Percentiles rank a stretch among this genome's conserved stretches.
phyloP scores from a whole-genome alignment of 1,140 invertebrate genomes.

The silkworm (Bombyx mori) region DNA sequence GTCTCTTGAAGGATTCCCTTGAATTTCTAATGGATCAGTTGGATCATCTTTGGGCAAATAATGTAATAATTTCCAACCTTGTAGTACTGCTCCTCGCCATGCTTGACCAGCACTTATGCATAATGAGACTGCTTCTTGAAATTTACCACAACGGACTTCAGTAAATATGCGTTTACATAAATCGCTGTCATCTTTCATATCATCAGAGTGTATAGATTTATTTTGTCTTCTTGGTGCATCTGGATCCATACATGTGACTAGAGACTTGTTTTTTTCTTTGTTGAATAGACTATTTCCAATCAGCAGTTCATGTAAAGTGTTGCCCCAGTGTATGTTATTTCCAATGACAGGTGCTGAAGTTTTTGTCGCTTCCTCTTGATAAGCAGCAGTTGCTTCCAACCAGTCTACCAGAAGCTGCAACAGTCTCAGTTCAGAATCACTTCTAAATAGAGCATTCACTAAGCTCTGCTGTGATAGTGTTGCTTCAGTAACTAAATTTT shows the following conservation, averaged over 20 bases:
- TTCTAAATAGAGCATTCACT: slow-evolving; percentile 56
- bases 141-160: slow-evolving; percentile 87
- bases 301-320: slow-evolving; percentile 87
- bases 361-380: slow-evolving; percentile 76
- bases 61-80: slow-evolving; percentile 86
- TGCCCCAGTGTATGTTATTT: slow-evolving; percentile 89
- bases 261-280: slow-evolving; percentile 52
- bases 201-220: slow-evolving; percentile 87
- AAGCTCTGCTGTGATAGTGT: slow-evolving; percentile 58
- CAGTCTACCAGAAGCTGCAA: slow-evolving; percentile 92
- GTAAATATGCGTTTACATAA: slow-evolving; percentile 79
- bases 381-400: slow-evolving; percentile 87
- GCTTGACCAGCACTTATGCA: slow-evolving; percentile 89
- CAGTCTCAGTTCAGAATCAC: slow-evolving; percentile 79
- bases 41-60: slow-evolving; percentile 52
- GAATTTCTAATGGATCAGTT: slow-evolving; percentile 73
- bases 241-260: slow-evolving; percentile 88
- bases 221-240: slow-evolving; percentile 90
- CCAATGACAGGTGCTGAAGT: slow-evolving; percentile 78
- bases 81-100: slow-evolving; percentile 90
- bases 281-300: slow-evolving; percentile 69
- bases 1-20: slow-evolving; percentile 90
- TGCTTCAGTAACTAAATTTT: slow-evolving; percentile 63
- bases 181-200: slow-evolving; percentile 89
- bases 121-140: slow-evolving; percentile 87